A percentile compares a stretch with the other conserved stretches of the same genome.
Evolutionary conservation across 1,140 invertebrate species (phyloP).

Genomic region (Teleogryllus occipitalis): DNA sequence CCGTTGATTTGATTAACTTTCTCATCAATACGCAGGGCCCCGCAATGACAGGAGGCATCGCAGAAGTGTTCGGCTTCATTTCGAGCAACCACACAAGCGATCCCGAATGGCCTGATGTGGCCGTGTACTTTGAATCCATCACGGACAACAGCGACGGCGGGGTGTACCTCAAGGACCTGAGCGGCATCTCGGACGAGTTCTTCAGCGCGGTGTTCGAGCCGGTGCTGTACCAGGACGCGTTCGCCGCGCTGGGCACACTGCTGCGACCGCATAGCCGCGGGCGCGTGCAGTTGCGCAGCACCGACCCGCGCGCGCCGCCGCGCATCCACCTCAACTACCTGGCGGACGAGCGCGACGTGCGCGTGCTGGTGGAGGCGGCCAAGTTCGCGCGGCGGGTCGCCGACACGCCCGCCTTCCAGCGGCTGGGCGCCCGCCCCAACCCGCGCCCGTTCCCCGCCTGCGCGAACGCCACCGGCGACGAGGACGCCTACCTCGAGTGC

Average conservation of each 20-base stretch:
- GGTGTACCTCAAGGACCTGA: constrained; percentile 53
- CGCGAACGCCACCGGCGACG: constrained; percentile 22
- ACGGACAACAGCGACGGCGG: constrained; percentile 56
- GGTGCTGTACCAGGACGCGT: constrained; percentile 59
- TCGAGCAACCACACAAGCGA: constrained; percentile 77
- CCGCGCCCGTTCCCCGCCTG: constrained; percentile 32
- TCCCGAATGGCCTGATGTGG: constrained; percentile 78
- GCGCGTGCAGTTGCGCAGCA: constrained; percentile 60
- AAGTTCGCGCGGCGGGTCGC: not conserved
- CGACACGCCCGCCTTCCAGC: constrained; percentile 41
- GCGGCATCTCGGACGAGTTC: constrained; percentile 68
- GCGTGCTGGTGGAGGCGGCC: constrained; percentile 53
- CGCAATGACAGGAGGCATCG: constrained; percentile 67
- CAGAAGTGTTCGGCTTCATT: constrained; percentile 77
- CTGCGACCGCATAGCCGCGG: constrained; percentile 77
- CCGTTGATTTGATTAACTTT: constrained; percentile 43
- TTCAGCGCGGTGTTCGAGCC: constrained; percentile 63
- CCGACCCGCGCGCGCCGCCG: constrained; percentile 77
- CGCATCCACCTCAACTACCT: constrained; percentile 85
- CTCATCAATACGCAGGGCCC: constrained; percentile 58
- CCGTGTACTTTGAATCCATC: constrained; percentile 81
- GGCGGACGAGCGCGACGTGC: constrained; percentile 66
- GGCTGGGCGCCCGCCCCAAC: constrained; percentile 46
- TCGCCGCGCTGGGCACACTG: constrained; percentile 77
- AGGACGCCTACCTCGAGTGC: constrained; percentile 29